Percentiles rank a stretch among this genome's conserved stretches.
phyloP scores from a whole-genome alignment of 2,888 invertebrate genomes.

The Aplocera efformata region DNA sequence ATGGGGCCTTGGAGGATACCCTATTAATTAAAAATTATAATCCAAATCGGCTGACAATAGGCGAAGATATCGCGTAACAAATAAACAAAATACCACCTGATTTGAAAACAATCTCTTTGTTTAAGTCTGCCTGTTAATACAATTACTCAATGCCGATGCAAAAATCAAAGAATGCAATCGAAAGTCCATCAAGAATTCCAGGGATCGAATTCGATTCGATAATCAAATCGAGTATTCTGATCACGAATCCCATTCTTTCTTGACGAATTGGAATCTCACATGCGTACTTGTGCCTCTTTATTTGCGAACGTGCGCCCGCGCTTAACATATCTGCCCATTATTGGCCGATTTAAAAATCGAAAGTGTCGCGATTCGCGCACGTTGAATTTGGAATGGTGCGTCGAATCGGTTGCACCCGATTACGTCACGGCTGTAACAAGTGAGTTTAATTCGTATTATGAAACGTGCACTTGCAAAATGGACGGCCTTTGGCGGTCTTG shows the following conservation, averaged over 20 bases:
- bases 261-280: constrained; percentile 28
- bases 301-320: constrained; percentile 18
- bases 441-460: constrained; percentile 39
- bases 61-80: too few species aligned
- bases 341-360: constrained; percentile 50
- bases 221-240: constrained; percentile 45
- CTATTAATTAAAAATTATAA: too few species aligned
- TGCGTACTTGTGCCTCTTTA: constrained; percentile 16
- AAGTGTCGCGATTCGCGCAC: constrained; percentile 49
- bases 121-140: too few species aligned
- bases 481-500: constrained; percentile 26
- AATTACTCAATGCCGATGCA: constrained; percentile 16
- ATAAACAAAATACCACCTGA: too few species aligned
- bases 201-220: constrained; percentile 32
- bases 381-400: constrained; percentile 44
- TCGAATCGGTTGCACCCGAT: constrained; percentile 42
- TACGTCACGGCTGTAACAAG: constrained; percentile 37
- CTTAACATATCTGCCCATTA: constrained; percentile 23
- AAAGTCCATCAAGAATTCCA: constrained; percentile 54
- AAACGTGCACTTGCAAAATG: constrained; percentile 52
- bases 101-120: too few species aligned
- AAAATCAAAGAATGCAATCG: constrained; percentile 53
- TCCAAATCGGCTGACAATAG: too few species aligned
- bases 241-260: constrained; percentile 38
- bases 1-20: too few species aligned